Evolutionary conservation across 2,113 vertebrate species (phyloP).

Genomic region (Hemiscyllium ocellatum): DNA sequence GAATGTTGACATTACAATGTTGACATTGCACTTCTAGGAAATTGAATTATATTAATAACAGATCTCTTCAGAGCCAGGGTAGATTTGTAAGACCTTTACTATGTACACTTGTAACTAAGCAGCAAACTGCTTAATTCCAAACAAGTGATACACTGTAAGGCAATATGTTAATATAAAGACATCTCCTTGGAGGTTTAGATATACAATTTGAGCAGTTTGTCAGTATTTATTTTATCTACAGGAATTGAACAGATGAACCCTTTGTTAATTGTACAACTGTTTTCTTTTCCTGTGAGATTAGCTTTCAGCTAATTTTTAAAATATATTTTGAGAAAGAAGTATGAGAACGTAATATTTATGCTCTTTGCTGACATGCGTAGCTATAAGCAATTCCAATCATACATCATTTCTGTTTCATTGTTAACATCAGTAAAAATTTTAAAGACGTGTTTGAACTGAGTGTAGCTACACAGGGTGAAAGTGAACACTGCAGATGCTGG

Average conservation of each 20-base stretch:
- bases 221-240: constrained; percentile 21
- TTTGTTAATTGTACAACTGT: neutral
- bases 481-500: no score
- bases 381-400: neutral
- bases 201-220: neutral
- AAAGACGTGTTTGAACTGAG: neutral
- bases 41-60: neutral
- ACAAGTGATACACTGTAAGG: no score
- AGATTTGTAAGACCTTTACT: neutral
- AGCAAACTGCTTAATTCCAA: neutral
- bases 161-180: neutral
- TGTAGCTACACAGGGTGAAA: neutral
- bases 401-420: neutral
- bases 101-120: neutral
- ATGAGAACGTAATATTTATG: neutral
- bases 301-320: neutral
- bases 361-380: neutral
- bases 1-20: neutral
- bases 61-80: neutral
- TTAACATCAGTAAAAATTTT: neutral
- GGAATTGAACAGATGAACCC: neutral
- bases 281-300: neutral
- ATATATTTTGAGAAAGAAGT: neutral
- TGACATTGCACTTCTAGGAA: neutral
- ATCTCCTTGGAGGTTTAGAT: neutral